These are phyloP conservation scores for western clawed frog (Xenopus tropicalis) DNA, from an alignment of 2,113 vertebrate species.

Conservation along the genomic window DNA sequence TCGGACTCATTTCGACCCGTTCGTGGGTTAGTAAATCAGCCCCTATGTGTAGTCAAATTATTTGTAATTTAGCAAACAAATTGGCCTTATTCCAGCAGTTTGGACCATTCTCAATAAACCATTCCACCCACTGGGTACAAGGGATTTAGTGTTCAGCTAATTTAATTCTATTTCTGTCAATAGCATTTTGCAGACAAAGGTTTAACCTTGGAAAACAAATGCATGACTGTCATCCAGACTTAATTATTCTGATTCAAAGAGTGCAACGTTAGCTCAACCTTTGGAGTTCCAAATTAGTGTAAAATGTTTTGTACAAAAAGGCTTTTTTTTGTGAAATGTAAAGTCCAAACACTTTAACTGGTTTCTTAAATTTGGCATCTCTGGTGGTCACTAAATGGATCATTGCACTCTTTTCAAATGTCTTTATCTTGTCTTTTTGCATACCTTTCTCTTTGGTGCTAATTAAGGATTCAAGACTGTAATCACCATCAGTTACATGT, in stretches of 20 bases:
- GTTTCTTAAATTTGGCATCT: constrained; percentile 5
- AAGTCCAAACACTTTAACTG: background rate
- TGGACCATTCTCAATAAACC: too few relatives aligned
- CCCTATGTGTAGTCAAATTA: too few relatives aligned
- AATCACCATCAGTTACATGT: constrained; percentile 16
- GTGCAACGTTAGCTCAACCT: background rate
- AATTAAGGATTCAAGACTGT: constrained; percentile 12
- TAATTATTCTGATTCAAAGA: background rate
- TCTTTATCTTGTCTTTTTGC: constrained; percentile 9
- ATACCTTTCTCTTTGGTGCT: constrained; percentile 1
- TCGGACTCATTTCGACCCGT: too few relatives aligned
- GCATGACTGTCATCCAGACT: background rate
- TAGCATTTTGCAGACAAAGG: background rate
- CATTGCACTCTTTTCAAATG: constrained; percentile 15
- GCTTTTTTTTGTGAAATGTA: background rate
- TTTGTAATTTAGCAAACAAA: background rate
- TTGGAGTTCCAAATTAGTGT: constrained; percentile 6
- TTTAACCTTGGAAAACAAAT: background rate
- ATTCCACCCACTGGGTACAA: too few relatives aligned
- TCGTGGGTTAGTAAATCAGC: too few relatives aligned
- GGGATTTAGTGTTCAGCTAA: background rate
- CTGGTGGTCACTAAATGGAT: constrained; percentile 26
- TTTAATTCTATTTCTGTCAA: background rate
- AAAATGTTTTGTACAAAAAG: constrained; percentile 4
- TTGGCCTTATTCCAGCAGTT: background rate